These are phyloP conservation scores for Muntiacus reevesi DNA, from an alignment of 2,113 vertebrate species.

Conservation along the genomic window DNA sequence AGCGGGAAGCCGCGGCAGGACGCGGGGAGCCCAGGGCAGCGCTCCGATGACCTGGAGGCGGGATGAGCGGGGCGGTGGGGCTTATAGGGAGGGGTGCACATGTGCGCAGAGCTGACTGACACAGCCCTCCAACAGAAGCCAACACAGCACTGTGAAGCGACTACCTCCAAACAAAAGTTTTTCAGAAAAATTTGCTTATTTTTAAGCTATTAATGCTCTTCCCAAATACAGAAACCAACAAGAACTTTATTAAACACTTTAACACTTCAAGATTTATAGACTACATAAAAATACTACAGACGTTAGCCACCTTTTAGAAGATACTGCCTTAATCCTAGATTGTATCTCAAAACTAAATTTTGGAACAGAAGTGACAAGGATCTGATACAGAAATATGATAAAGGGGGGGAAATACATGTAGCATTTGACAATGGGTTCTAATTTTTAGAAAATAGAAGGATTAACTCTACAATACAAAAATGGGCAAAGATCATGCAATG, in stretches of 20 bases:
- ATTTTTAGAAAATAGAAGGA: not conserved
- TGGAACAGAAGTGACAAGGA: not conserved
- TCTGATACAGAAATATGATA: not conserved
- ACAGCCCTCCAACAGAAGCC: not conserved
- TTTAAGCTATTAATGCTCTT: not conserved
- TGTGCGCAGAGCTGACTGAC: not conserved
- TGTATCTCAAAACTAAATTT: not conserved
- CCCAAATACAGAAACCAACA: not conserved
- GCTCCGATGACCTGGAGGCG: not conserved
- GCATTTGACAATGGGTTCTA: not conserved
- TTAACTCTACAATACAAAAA: not conserved
- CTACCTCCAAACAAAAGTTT: not conserved
- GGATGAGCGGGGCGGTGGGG: not conserved
- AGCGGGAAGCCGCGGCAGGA: not conserved
- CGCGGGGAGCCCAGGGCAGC: not conserved
- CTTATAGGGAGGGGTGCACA: not conserved
- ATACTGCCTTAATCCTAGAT: not conserved
- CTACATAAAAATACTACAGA: not conserved
- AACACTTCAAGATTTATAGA: not conserved
- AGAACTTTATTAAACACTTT: not conserved
- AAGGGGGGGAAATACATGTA: not conserved
- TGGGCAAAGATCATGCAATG: not conserved
- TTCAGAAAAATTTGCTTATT: not conserved
- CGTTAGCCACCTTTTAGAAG: conserved; percentile 5
- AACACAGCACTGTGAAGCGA: not conserved